Evolutionary conservation across 2,888 invertebrate species (phyloP).

Genomic region (Schizotus pectinicornis): DNA sequence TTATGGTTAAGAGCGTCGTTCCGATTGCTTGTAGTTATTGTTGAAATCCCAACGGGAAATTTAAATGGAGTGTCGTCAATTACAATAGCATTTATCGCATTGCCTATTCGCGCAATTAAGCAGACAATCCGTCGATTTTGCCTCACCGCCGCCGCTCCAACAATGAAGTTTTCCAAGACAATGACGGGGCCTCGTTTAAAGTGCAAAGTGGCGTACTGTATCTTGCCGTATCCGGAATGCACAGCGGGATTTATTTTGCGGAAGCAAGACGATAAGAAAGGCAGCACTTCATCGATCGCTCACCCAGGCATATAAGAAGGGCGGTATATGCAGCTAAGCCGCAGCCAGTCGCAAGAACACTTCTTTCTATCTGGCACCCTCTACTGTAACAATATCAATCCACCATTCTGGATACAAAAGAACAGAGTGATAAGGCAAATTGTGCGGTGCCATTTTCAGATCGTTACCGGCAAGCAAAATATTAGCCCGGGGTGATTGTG

Average conservation of each 20-base stretch:
- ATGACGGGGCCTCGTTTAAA: constrained; percentile 24
- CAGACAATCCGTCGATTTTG: background rate
- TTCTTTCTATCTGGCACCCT: background rate
- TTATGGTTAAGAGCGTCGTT: too few species aligned
- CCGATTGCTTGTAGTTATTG: too few species aligned
- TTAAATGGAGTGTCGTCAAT: too few species aligned
- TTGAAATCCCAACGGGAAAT: too few species aligned
- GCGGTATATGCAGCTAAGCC: background rate
- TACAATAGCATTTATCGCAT: too few species aligned
- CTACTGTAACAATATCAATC: too few species aligned
- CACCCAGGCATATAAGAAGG: constrained; percentile 5
- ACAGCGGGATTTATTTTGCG: constrained; percentile 42
- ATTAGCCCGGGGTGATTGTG: too few species aligned
- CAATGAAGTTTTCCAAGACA: constrained; percentile 14
- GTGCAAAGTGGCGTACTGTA: constrained; percentile 32
- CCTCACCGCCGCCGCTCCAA: background rate
- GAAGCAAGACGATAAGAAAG: constrained; percentile 41
- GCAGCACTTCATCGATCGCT: constrained; percentile 26
- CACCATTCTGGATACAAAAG: too few species aligned
- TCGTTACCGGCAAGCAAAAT: too few species aligned
- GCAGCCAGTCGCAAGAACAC: background rate
- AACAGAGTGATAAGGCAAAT: too few species aligned
- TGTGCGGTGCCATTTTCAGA: too few species aligned
- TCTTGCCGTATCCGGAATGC: constrained; percentile 32
- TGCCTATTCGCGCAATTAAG: constrained; percentile 5